Evolutionary conservation across 2,797 vertebrate genomes (phyloP).

Genomic region (Glyptemys insculpta): DNA sequence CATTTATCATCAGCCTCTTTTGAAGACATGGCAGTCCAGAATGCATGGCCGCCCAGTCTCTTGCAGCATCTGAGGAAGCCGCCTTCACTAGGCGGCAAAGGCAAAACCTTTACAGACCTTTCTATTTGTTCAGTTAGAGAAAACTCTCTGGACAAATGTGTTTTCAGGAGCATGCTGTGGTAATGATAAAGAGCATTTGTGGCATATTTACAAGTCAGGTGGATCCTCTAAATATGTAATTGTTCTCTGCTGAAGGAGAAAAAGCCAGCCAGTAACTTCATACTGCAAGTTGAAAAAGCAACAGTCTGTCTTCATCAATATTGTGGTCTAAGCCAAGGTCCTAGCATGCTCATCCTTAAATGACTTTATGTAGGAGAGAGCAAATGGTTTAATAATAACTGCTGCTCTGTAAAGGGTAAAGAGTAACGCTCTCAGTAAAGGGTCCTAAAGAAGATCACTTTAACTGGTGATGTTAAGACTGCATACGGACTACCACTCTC

Average conservation of each 20-base stretch:
- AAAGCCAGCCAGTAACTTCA: slow-evolving; percentile 39
- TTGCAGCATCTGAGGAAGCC: background rate
- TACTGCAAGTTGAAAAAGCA: slow-evolving; percentile 65
- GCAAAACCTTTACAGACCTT: background rate
- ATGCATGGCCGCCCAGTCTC: background rate
- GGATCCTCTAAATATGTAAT: slow-evolving; percentile 14
- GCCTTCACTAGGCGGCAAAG: background rate
- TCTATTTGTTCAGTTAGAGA: slow-evolving; percentile 37
- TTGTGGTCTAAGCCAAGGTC: slow-evolving; percentile 37
- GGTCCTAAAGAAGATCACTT: background rate
- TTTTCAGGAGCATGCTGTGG: slow-evolving; percentile 11
- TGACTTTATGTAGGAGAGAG: slow-evolving; percentile 19
- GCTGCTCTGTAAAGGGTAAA: background rate
- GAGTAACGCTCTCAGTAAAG: background rate
- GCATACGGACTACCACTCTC: background rate
- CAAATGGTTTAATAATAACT: slow-evolving; percentile 34
- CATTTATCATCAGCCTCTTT: background rate
- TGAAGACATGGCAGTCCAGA: background rate
- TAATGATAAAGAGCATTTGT: slow-evolving; percentile 1
- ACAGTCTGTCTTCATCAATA: slow-evolving; percentile 61
- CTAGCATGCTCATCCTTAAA: slow-evolving; percentile 3
- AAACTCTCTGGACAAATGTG: background rate
- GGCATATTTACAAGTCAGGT: background rate
- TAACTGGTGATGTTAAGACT: background rate
- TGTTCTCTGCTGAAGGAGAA: slow-evolving; percentile 56